Evolutionary conservation across 1,140 invertebrate species (phyloP).

Genomic region (Leucophenga varia): DNA sequence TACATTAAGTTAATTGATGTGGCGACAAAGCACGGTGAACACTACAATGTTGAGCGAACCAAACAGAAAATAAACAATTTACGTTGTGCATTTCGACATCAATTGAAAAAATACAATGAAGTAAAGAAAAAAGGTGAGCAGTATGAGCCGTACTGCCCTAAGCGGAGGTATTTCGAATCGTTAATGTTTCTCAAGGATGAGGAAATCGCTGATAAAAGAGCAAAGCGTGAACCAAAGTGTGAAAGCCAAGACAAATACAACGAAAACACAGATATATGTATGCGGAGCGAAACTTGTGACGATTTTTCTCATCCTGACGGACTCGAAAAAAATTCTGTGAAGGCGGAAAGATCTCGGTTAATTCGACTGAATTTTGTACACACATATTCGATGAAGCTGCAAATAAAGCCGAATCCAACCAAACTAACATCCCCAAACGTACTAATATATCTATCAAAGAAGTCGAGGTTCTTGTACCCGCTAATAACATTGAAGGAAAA

Average conservation of each 20-base stretch:
- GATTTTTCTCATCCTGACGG: constrained; percentile 39
- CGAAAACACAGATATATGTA: constrained; percentile 20
- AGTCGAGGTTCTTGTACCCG: constrained; percentile 29
- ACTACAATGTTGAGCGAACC: constrained; percentile 51
- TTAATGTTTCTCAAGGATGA: constrained; percentile 53
- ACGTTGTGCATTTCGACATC: constrained; percentile 51
- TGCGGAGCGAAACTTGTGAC: constrained; percentile 26
- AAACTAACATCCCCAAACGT: not conserved
- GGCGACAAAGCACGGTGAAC: constrained; percentile 48
- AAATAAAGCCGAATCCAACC: constrained; percentile 22
- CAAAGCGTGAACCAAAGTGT: constrained; percentile 25
- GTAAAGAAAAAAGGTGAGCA: constrained; percentile 49
- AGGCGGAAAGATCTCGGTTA: constrained; percentile 31
- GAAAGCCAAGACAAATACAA: constrained; percentile 19
- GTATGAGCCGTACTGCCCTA: constrained; percentile 51
- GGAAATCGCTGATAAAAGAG: constrained; percentile 41
- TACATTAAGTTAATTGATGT: constrained; percentile 51
- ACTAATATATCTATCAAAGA: constrained; percentile 27
- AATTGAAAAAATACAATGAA: constrained; percentile 51
- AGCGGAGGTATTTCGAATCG: constrained; percentile 50
- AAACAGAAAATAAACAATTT: constrained; percentile 56
- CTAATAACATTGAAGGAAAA: constrained; percentile 21
- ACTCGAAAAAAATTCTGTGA: constrained; percentile 27
- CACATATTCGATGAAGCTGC: constrained; percentile 36
- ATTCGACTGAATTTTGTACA: constrained; percentile 38